Conservation (phyloP, 1,140 invertebrate species). For the Carposina sasakii region DNA sequence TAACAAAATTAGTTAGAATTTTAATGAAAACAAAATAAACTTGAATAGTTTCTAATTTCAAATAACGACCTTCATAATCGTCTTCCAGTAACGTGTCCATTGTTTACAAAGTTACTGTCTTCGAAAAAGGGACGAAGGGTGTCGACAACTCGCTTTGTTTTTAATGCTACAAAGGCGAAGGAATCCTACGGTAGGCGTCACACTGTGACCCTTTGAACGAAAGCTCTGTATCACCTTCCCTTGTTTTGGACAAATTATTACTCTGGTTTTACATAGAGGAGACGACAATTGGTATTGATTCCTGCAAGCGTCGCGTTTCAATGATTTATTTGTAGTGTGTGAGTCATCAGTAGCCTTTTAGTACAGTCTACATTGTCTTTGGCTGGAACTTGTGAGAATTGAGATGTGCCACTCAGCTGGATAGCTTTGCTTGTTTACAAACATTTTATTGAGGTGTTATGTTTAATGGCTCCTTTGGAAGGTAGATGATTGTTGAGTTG, state of each 20-base stretch:
- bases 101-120: conserved; percentile 44
- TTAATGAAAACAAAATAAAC: not conserved
- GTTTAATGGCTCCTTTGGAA: conserved; percentile 64
- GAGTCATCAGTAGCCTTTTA: conserved; percentile 64
- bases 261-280: conserved; percentile 64
- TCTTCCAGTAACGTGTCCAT: conserved; percentile 36
- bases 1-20: not conserved
- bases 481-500: conserved; percentile 34
- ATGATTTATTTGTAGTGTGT: conserved; percentile 63
- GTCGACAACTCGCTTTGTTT: conserved; percentile 66
- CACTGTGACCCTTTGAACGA: conserved; percentile 52
- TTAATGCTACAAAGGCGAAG: conserved; percentile 50
- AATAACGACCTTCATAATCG: conserved; percentile 57
- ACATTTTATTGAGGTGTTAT: conserved; percentile 69
- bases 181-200: conserved; percentile 46
- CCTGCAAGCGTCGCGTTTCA: conserved; percentile 46
- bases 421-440: conserved; percentile 67
- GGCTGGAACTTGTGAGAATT: conserved; percentile 23
- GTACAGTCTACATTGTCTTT: conserved; percentile 53
- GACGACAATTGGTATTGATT: conserved; percentile 57
- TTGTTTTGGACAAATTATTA: conserved; percentile 70
- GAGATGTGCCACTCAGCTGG: conserved; percentile 49
- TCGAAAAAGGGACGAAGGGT: conserved; percentile 56
- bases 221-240: conserved; percentile 34
- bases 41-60: conserved; percentile 39